Conservation (phyloP, 2,113 vertebrate genomes). For the Pheucticus melanocephalus region DNA sequence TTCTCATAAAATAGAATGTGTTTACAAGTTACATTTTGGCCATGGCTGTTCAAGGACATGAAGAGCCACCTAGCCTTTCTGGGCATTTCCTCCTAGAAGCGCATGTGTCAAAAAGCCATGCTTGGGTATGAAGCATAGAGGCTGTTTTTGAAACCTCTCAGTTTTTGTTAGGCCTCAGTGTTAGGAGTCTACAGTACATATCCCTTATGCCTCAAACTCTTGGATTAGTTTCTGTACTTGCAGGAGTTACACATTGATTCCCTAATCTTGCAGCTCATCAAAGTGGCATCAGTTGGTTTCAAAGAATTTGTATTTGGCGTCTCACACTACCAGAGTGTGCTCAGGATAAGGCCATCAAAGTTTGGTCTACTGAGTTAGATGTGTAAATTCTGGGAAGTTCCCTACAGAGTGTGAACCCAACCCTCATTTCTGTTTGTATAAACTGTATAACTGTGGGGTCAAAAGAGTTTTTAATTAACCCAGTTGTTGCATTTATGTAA, state of each 20-base stretch:
- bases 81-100: not conserved
- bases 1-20: not conserved
- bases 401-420: not conserved
- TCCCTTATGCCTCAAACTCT: not conserved
- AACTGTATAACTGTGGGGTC: not conserved
- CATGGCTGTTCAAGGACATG: not conserved
- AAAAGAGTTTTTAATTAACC: not conserved
- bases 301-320: accelerated
- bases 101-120: not conserved
- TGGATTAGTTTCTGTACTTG: not conserved
- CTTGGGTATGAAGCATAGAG: not conserved
- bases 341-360: not conserved
- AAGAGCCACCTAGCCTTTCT: not conserved
- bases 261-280: not conserved
- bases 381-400: not conserved
- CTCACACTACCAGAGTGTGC: not conserved
- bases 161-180: not conserved
- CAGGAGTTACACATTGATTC: not conserved
- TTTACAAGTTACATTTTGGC: not conserved
- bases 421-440: not conserved
- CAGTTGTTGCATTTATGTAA: not conserved
- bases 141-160: not conserved
- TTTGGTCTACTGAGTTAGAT: not conserved
- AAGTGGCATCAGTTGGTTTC: not conserved
- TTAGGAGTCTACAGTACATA: not conserved